These are phyloP conservation scores for Eupithecia inturbata DNA, from an alignment of 2,888 invertebrate species.

Conservation along the genomic window DNA sequence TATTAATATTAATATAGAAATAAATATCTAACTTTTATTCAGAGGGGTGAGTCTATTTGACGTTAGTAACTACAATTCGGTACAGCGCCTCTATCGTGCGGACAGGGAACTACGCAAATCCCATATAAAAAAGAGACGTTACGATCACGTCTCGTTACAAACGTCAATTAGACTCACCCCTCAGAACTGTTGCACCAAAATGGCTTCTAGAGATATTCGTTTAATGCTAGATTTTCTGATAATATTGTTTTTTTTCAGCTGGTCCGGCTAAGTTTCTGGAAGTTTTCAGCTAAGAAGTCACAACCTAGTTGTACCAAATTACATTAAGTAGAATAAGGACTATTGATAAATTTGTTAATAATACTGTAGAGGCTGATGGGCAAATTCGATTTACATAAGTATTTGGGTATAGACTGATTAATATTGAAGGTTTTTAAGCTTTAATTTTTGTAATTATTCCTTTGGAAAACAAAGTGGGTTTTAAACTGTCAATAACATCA, in stretches of 20 bases:
- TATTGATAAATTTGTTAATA: constrained; percentile 33
- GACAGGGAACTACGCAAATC: too few species aligned
- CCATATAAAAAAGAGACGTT: too few species aligned
- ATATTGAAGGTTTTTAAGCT: background rate
- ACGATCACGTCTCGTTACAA: too few species aligned
- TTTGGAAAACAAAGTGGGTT: background rate
- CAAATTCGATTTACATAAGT: constrained; percentile 21
- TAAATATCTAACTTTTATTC: too few species aligned
- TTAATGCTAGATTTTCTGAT: background rate
- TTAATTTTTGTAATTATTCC: constrained; percentile 1
- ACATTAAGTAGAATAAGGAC: constrained; percentile 29
- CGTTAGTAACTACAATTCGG: too few species aligned
- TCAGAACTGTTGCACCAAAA: background rate
- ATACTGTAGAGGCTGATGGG: constrained; percentile 36
- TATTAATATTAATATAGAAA: too few species aligned
- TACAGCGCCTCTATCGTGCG: too few species aligned
- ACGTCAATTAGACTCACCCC: too few species aligned
- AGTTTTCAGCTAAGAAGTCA: constrained; percentile 37
- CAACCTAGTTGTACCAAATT: constrained; percentile 35
- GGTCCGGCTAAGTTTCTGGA: constrained; percentile 45
- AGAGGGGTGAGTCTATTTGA: too few species aligned
- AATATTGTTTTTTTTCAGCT: constrained; percentile 36
- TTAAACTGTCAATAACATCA: background rate
- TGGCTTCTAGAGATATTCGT: background rate
- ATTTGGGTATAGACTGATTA: constrained; percentile 24